Base-by-base conservation (phyloP, 2,888 invertebrate genomes). In the Fabriciana adippe region DNA sequence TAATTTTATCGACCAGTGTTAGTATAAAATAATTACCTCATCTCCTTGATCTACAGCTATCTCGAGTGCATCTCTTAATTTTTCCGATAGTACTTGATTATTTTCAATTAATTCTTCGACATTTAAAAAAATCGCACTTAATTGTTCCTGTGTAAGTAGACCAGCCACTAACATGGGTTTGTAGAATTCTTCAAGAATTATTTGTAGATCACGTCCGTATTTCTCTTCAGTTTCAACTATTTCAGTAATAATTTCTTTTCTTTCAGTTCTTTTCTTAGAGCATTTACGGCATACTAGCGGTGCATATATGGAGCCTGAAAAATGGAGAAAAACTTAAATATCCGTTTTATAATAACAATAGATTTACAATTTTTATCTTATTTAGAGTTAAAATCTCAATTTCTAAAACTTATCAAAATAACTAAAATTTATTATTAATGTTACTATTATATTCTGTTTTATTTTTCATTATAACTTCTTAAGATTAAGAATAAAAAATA, bases 221-320 rank as follows among this genome's bases (percentile, higher is more conserved):
- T 98, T 99, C 82, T 98, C 96, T 89, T 99, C 99, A 2, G 99
- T 99, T 89, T 99, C 98, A 5, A 98, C 97, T 71, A 99, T 97
- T 93, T 99, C 99, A 4, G 96, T 96, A 63, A 99, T 96, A 48
- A 98, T 98, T 92, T 99, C 98, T 81, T 98, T 97, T 66, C 98
- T 94, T 84, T 99, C 98, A 11, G 96, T 95, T 66, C 98, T 94
- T 80, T 97, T 96, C 82, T 97, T 97, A 68, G 95, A 94, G 85
- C 99, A 99, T 84, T 97, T 97, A 73, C 97, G 94, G 86, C 98
- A 99, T 47, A 97, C 95, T 71, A 97, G 89, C 0, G 97, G 96
- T 41, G 96, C 96, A 78, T 95, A 96, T 79, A 95, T 93, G 60
- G 95, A 94, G 53, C 96, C 96, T 88, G 89, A 85, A 89, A 80